Conservation (phyloP, 2,113 vertebrate genomes). For the Sialia sialis region DNA sequence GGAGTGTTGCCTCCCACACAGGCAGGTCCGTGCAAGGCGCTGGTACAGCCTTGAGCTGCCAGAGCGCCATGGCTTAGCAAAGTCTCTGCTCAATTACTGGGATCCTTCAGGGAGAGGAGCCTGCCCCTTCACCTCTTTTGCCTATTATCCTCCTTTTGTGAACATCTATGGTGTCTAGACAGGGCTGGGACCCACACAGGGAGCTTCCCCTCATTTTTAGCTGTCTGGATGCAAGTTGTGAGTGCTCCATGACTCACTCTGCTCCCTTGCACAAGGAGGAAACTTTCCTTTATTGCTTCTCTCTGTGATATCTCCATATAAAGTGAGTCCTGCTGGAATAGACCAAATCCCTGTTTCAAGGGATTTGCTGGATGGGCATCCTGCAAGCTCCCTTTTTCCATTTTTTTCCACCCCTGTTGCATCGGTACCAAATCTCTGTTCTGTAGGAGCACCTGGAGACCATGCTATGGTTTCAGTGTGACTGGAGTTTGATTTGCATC, state of each 20-base stretch:
- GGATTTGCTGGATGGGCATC: neutral
- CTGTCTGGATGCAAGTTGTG: neutral
- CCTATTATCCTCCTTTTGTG: neutral
- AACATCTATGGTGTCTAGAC: neutral
- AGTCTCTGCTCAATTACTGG: neutral
- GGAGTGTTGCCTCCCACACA: neutral
- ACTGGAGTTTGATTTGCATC: neutral
- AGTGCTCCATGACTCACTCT: neutral
- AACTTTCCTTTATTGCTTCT: neutral
- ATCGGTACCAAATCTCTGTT: neutral
- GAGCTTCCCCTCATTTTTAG: neutral
- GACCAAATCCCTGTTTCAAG: neutral
- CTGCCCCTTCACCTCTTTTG: neutral
- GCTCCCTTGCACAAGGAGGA: neutral
- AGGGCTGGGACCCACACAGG: neutral
- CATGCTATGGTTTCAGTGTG: neutral
- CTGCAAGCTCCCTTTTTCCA: neutral
- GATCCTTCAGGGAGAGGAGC: neutral
- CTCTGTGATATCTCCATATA: neutral
- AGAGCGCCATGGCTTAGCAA: neutral
- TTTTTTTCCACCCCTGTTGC: accelerated
- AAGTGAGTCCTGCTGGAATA: neutral
- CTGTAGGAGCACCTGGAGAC: neutral
- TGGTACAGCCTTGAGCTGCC: neutral
- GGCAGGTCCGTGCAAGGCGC: accelerated